A percentile compares a stretch with the other conserved stretches of the same genome.
Evolutionary conservation across 2,113 vertebrate species (phyloP).

Genomic region (Zootoca vivipara): DNA sequence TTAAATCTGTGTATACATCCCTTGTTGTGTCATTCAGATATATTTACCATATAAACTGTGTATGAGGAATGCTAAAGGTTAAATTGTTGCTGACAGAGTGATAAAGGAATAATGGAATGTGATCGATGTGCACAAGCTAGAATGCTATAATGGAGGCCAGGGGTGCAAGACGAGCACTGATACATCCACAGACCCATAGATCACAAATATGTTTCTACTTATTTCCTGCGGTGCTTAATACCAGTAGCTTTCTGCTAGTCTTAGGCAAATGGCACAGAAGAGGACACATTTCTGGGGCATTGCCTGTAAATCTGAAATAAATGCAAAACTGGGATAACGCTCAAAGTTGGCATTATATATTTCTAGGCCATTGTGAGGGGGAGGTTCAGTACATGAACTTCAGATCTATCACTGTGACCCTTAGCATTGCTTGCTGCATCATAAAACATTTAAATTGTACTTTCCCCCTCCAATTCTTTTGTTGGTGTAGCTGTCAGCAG

Average conservation of each 20-base stretch:
- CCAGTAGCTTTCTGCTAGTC: neutral
- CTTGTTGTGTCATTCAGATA: slow-evolving; percentile 10
- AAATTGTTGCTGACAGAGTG: neutral
- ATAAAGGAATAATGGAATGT: neutral
- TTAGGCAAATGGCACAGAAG: neutral
- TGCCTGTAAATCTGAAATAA: neutral
- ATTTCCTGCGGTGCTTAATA: neutral
- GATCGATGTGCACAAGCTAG: neutral
- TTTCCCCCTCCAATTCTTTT: neutral
- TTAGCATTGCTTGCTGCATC: neutral
- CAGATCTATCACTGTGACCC: too few species aligned
- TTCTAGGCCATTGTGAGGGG: neutral
- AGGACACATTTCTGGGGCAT: neutral
- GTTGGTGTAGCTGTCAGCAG: neutral
- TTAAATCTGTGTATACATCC: neutral
- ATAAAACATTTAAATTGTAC: neutral
- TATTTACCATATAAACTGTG: neutral
- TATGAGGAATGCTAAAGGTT: neutral
- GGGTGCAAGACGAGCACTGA: neutral
- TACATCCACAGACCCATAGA: neutral
- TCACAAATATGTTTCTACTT: neutral
- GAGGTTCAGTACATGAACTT: neutral
- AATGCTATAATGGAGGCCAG: neutral
- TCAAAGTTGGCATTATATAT: neutral
- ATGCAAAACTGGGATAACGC: neutral